phyloP scores from a whole-genome alignment of 2,797 vertebrate species.

The Emydoidea blandingii region DNA sequence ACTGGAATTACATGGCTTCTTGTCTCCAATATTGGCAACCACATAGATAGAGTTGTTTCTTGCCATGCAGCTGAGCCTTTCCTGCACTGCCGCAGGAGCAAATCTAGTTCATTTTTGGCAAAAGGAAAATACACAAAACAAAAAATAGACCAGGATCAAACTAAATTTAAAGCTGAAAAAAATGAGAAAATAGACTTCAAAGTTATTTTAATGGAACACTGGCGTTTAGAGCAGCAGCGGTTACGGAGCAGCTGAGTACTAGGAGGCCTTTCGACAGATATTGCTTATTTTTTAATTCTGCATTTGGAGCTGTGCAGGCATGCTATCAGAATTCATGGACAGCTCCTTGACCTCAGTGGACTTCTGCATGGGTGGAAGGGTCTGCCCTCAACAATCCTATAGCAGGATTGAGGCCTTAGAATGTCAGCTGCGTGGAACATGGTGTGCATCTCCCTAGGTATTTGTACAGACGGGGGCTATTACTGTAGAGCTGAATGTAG shows the following conservation, averaged over 20 bases:
- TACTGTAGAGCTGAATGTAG: neutral
- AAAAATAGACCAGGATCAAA: neutral
- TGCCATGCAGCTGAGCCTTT: constrained; percentile 82
- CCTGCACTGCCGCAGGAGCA: constrained; percentile 74
- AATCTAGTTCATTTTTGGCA: constrained; percentile 65
- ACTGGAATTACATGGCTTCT: constrained; percentile 69
- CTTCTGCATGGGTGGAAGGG: neutral
- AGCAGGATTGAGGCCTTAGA: neutral
- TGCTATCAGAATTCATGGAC: neutral
- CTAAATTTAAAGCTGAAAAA: neutral
- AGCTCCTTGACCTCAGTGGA: neutral
- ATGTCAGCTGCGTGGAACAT: neutral
- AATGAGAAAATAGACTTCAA: neutral
- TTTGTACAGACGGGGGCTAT: neutral
- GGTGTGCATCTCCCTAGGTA: neutral
- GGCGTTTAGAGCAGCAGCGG: neutral
- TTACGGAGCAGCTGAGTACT: neutral
- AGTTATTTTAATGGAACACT: neutral
- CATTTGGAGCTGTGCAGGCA: neutral
- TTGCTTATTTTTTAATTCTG: neutral
- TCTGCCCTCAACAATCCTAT: neutral
- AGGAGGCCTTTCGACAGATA: neutral
- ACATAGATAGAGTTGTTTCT: constrained; percentile 80
- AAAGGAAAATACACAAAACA: neutral
- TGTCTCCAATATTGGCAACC: constrained; percentile 80